Conservation (phyloP, 2,113 vertebrate genomes). For the Callipepla californica region DNA sequence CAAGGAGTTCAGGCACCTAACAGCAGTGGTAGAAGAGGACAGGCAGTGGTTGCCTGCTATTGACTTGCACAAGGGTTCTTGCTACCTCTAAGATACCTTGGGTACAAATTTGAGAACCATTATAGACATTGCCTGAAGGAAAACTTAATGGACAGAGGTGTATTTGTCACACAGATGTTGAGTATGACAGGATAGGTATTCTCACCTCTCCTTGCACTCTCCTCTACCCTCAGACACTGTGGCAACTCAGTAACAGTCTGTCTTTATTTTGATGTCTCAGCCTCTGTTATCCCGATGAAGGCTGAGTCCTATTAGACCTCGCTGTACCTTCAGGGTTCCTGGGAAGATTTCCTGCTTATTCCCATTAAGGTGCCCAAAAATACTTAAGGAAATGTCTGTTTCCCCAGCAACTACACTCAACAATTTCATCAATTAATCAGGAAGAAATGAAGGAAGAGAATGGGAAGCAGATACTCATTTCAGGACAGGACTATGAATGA, state of each 20-base stretch:
- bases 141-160: neutral
- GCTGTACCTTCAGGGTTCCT: conserved; percentile 8
- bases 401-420: conserved; percentile 22
- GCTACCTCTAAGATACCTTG: neutral
- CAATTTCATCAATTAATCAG: conserved; percentile 56
- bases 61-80: neutral
- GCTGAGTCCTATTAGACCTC: neutral
- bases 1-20: neutral
- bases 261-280: neutral
- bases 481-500: conserved; percentile 42
- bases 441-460: conserved; percentile 49
- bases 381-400: conserved; percentile 35
- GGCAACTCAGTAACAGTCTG: neutral
- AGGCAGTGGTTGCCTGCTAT: neutral
- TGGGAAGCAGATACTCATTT: conserved; percentile 37
- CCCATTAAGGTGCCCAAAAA: neutral
- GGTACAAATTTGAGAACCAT: neutral
- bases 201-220: neutral
- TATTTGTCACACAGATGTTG: neutral
- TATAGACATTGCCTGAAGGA: neutral
- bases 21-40: neutral
- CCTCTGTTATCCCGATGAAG: neutral
- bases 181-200: neutral
- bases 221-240: neutral
- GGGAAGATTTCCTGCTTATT: conserved; percentile 31